Evolutionary conservation across 1,140 invertebrate species (phyloP), one percentile per base, ranked within the genome.

Genomic region (Danaus plexippus): DNA sequence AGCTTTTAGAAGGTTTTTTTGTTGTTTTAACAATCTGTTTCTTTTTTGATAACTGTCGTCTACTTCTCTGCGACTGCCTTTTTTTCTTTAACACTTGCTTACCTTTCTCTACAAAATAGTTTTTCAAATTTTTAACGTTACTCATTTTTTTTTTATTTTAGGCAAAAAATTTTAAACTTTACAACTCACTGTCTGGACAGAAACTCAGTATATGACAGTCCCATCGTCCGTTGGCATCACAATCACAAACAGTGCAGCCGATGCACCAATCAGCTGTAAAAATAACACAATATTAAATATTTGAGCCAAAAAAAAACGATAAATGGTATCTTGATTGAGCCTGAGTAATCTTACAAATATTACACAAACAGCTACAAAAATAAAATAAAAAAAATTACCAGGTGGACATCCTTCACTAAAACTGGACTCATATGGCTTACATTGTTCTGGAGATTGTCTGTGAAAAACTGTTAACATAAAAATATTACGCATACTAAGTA

Each of bases 221-320:
- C 83, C 83, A 86, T 2, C 62, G 60, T 0, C 80, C 80, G n/a
- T 80, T 69, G 0, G 69, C 67, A 43, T 80, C 69, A 43, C 80
- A 86, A 40, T 83, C 78, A 15, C 83, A 85, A 0, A 84, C 73
- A 0, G 77, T 79, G 47, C 83, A 86, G 2, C 83, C 83, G 3
- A 69, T 63, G 47, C 83, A 86, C 80, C 80, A 84, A 47, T 86
- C 78, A 15, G 57, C 83, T 84, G 66, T 13, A 80, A 76, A 40
- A 51, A 11, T 3, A 47, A 12, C 11, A 43, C 43, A 9, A 32
- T 6, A 32, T 32, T 32, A 32, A 32, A 2, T 32, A 32, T 32
- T 3, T 4, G 22, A 6, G 2, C 22, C 22, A 32, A 32, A 32
- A 32, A 3, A 5, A 4, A 3, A 32, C 22, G 22, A 32, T 32